A percentile compares a stretch with the other conserved stretches of the same genome.
Conservation (phyloP, 2,797 vertebrate species). For the Mus minutoides region DNA sequence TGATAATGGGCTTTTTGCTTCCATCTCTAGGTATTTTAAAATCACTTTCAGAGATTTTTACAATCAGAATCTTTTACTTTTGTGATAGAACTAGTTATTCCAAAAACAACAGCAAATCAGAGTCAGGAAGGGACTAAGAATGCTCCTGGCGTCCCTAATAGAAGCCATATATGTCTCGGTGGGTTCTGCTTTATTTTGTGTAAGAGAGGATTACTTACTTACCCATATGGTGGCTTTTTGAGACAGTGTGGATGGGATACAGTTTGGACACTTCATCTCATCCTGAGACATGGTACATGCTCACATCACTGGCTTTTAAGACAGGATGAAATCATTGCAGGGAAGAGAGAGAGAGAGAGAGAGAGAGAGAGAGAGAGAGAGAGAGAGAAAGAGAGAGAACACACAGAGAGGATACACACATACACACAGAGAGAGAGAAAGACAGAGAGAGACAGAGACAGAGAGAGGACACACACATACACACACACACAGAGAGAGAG, state of each 20-base stretch:
- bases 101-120: slow-evolving; percentile 39
- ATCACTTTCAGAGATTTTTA: slow-evolving; percentile 51
- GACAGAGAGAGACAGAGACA: neutral
- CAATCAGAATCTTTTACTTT: slow-evolving; percentile 48
- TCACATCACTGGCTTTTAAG: slow-evolving; percentile 23
- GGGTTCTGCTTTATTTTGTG: slow-evolving; percentile 7
- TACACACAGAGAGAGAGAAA: no score
- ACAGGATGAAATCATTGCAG: neutral
- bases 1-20: slow-evolving; percentile 29
- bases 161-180: slow-evolving; percentile 3
- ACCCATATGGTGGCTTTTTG: neutral
- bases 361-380: neutral
- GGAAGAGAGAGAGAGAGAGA: no score
- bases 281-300: neutral
- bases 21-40: slow-evolving; percentile 41
- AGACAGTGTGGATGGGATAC: neutral
- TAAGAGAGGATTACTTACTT: neutral
- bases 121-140: neutral
- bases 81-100: slow-evolving; percentile 47
- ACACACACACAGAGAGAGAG: no score
- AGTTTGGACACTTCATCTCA: slow-evolving; percentile 33
- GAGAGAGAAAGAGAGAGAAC: no score
- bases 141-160: neutral
- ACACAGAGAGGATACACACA: no score
- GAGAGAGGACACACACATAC: no score